phyloP scores from a whole-genome alignment of 1,140 invertebrate genomes.

The Pissodes strobi region DNA sequence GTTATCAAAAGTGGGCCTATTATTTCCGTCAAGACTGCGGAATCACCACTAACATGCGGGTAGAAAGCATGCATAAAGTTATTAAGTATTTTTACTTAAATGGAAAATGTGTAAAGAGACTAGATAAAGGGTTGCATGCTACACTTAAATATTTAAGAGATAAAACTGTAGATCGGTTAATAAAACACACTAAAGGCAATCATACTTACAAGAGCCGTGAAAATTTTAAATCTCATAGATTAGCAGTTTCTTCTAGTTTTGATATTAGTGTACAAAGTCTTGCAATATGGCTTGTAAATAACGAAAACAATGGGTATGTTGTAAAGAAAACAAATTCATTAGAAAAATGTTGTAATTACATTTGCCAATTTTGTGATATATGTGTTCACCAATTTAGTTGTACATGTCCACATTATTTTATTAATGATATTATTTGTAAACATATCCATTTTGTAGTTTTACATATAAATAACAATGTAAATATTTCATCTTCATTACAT shows the following conservation, averaged over 20 bases:
- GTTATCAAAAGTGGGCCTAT: slow-evolving; percentile 34
- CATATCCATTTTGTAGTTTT: neutral
- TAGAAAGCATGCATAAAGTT: slow-evolving; percentile 11
- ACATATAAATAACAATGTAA: too few species aligned
- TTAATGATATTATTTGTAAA: neutral
- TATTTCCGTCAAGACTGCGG: slow-evolving; percentile 17
- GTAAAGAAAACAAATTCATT: too few species aligned
- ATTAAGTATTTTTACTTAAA: slow-evolving; percentile 8
- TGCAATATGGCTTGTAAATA: too few species aligned
- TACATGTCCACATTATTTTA: neutral
- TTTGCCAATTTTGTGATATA: slow-evolving; percentile 10
- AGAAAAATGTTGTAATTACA: slow-evolving; percentile 1
- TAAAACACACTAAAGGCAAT: slow-evolving; percentile 6
- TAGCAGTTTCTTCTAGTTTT: too few species aligned
- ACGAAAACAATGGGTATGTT: too few species aligned
- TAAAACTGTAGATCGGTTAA: slow-evolving; percentile 5
- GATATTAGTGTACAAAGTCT: neutral
- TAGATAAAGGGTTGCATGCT: slow-evolving; percentile 1
- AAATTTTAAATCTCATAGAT: neutral
- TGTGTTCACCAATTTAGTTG: slow-evolving; percentile 5
- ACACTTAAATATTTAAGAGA: neutral
- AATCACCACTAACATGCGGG: neutral
- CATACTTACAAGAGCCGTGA: neutral
- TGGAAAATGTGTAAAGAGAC: slow-evolving; percentile 4
- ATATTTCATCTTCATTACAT: too few species aligned